Evolutionary conservation across 2,888 invertebrate species (phyloP).

Genomic region (Bedellia somnulentella): DNA sequence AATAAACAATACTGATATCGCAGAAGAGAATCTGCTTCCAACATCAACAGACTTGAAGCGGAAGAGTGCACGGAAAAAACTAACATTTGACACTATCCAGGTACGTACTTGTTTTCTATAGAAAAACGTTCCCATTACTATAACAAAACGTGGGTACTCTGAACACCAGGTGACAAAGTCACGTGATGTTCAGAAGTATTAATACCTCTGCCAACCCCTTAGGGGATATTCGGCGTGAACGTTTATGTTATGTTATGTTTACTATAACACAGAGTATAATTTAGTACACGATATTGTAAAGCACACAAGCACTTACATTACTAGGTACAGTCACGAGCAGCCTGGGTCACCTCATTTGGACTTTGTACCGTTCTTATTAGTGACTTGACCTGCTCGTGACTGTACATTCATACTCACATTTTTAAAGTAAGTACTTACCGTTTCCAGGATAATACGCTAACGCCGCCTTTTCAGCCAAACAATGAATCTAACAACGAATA

Average conservation of each 20-base stretch:
- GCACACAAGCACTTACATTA: background rate
- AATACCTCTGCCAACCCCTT: no score
- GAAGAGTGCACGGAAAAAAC: background rate
- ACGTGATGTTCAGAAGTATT: no score
- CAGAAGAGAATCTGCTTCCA: background rate
- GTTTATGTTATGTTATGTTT: no score
- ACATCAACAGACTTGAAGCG: background rate
- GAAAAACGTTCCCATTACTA: conserved; percentile 1
- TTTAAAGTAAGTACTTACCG: no score
- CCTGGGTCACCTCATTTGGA: background rate
- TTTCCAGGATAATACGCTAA: no score
- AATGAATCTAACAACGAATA: no score
- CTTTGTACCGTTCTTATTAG: background rate
- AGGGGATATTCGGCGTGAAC: no score
- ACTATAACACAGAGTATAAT: background rate
- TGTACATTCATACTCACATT: background rate
- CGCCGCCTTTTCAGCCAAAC: no score
- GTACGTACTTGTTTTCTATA: background rate
- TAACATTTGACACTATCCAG: background rate
- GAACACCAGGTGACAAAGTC: no score
- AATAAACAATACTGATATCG: no score
- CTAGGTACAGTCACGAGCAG: background rate
- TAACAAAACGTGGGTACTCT: no score
- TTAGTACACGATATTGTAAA: background rate
- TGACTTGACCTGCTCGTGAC: background rate